A percentile compares a stretch with the other conserved stretches of the same genome.
phyloP scores from a whole-genome alignment of 1,140 invertebrate species.

The Lycorma delicatula region DNA sequence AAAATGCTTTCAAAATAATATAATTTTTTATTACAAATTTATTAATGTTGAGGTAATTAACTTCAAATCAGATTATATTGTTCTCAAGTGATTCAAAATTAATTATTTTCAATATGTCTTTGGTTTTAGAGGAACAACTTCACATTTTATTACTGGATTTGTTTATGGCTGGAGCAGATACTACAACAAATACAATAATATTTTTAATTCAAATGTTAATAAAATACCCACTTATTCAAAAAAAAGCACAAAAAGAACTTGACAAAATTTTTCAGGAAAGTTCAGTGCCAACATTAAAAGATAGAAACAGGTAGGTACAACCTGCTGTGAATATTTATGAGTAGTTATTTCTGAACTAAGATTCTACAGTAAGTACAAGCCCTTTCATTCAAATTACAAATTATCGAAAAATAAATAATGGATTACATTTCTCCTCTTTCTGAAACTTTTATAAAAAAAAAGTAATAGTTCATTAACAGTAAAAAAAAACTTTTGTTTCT shows the following conservation, averaged over 20 bases:
- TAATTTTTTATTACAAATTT: too few relatives aligned
- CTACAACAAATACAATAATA: slow-evolving; percentile 53
- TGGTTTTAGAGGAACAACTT: slow-evolving; percentile 49
- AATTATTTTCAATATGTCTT: background rate
- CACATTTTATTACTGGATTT: slow-evolving; percentile 56
- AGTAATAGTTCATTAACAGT: too few relatives aligned
- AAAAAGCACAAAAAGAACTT: slow-evolving; percentile 56
- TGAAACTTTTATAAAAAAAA: too few relatives aligned
- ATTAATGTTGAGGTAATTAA: too few relatives aligned
- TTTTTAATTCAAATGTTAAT: slow-evolving; percentile 55
- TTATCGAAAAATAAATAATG: background rate
- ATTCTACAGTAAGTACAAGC: background rate
- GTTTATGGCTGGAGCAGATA: slow-evolving; percentile 60
- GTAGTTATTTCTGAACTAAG: background rate
- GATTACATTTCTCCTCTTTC: background rate
- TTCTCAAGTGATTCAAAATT: too few relatives aligned
- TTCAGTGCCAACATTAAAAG: slow-evolving; percentile 12
- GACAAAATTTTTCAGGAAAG: slow-evolving; percentile 50
- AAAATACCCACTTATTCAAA: slow-evolving; percentile 53
- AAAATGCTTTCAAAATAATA: too few relatives aligned
- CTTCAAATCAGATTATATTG: too few relatives aligned
- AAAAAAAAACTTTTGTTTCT: too few relatives aligned
- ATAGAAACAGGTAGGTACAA: slow-evolving; percentile 22
- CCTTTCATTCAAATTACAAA: background rate
- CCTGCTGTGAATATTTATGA: background rate